phyloP scores from a whole-genome alignment of 2,113 vertebrate species.

The Bufo bufo region DNA sequence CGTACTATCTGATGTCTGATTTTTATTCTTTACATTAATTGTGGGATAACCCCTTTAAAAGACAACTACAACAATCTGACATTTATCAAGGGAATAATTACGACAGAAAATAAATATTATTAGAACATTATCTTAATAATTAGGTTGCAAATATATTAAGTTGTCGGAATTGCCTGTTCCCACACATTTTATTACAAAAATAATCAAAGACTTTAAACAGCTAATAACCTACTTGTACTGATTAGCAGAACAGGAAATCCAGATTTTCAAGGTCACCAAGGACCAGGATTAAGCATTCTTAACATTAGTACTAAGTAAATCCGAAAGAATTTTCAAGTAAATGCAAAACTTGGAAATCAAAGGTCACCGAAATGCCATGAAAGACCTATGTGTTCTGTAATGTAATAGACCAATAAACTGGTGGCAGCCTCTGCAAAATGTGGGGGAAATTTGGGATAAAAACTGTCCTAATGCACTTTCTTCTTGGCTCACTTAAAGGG shows the following conservation, averaged over 20 bases:
- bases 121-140: too few relatives aligned
- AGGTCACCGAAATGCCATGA: background rate
- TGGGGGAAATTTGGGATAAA: background rate
- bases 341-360: background rate
- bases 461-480: background rate
- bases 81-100: background rate
- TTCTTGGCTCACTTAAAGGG: too few relatives aligned
- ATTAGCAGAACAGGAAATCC: slow-evolving; percentile 30
- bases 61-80: background rate
- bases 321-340: background rate
- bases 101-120: background rate
- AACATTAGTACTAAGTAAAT: background rate
- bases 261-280: slow-evolving; percentile 17
- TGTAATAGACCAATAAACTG: background rate
- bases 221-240: background rate
- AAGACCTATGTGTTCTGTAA: background rate
- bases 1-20: too few relatives aligned
- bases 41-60: too few relatives aligned
- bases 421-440: background rate
- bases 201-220: background rate
- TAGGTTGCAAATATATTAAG: background rate
- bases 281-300: slow-evolving; percentile 16
- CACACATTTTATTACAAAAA: slow-evolving; percentile 10
- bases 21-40: too few relatives aligned
- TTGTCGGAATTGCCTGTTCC: background rate